phyloP scores from a whole-genome alignment of 2,113 vertebrate genomes.

The Myiozetetes cayanensis region DNA sequence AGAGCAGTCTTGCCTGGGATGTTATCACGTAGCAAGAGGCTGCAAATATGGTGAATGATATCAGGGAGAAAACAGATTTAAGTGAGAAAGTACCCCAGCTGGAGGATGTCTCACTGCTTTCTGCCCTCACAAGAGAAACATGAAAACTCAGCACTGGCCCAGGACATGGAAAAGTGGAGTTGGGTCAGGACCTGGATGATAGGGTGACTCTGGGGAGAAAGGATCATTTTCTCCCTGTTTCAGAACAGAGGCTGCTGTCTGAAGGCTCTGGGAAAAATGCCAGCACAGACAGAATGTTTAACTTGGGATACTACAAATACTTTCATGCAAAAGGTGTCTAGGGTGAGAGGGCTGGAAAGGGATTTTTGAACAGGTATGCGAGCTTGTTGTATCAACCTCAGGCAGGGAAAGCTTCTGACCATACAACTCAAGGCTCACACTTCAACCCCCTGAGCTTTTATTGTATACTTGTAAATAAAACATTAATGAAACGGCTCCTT shows the following conservation, averaged over 20 bases:
- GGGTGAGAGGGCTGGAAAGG: neutral
- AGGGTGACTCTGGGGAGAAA: neutral
- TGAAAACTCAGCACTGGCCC: neutral
- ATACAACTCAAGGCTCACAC: neutral
- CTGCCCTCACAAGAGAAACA: neutral
- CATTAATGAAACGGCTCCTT: neutral
- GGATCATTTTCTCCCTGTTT: neutral
- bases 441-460: neutral
- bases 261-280: neutral
- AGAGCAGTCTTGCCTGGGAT: neutral
- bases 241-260: neutral
- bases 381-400: neutral
- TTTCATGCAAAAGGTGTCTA: neutral
- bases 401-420: neutral
- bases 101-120: neutral
- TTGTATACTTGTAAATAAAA: slow-evolving; percentile 14
- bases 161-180: neutral
- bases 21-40: neutral
- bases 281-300: neutral
- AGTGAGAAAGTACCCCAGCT: neutral
- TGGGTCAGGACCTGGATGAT: neutral
- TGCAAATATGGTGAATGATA: neutral
- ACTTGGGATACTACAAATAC: neutral
- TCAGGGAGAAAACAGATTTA: neutral
- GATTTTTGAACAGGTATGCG: rapidly evolving